Conservation (phyloP, 1,140 invertebrate species). For the Scaptomyza pallida region DNA sequence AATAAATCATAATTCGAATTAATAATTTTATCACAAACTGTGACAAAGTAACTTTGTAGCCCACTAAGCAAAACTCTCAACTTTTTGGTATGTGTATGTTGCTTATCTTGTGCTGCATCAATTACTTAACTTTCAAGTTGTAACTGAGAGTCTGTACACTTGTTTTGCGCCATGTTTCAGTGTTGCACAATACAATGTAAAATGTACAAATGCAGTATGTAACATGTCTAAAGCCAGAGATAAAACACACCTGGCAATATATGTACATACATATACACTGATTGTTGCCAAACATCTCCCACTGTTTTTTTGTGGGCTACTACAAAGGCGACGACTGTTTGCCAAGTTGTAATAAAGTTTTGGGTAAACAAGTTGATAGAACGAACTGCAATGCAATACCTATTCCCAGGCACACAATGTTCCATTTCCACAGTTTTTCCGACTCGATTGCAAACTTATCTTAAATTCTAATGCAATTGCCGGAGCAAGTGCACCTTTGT, state of each 20-base stretch:
- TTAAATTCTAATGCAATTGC: constrained; percentile 79
- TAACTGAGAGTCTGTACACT: constrained; percentile 4
- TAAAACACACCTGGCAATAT: constrained; percentile 33
- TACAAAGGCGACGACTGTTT: constrained; percentile 80
- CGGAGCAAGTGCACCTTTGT: constrained; percentile 22
- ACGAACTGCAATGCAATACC: constrained; percentile 35
- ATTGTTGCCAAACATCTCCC: constrained; percentile 56
- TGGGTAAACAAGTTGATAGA: constrained; percentile 67
- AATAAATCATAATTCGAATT: too few species aligned
- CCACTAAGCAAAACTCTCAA: constrained; percentile 18
- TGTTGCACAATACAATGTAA: constrained; percentile 38
- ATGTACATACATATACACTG: constrained; percentile 68
- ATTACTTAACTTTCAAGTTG: constrained; percentile 21
- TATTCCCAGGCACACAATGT: constrained; percentile 5
- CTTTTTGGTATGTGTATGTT: constrained; percentile 2
- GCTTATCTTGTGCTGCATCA: neutral
- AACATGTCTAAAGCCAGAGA: constrained; percentile 19
- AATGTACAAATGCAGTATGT: constrained; percentile 27
- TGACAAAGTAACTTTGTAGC: neutral
- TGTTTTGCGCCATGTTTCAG: constrained; percentile 32
- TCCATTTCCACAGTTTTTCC: neutral
- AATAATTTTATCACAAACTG: too few species aligned
- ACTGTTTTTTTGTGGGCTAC: constrained; percentile 11
- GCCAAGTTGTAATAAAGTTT: constrained; percentile 81
- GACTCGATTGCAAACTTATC: constrained; percentile 60